These are phyloP conservation scores for Aegotheles bennettii DNA, from an alignment of 2,113 vertebrate species.

Conservation along the genomic window DNA sequence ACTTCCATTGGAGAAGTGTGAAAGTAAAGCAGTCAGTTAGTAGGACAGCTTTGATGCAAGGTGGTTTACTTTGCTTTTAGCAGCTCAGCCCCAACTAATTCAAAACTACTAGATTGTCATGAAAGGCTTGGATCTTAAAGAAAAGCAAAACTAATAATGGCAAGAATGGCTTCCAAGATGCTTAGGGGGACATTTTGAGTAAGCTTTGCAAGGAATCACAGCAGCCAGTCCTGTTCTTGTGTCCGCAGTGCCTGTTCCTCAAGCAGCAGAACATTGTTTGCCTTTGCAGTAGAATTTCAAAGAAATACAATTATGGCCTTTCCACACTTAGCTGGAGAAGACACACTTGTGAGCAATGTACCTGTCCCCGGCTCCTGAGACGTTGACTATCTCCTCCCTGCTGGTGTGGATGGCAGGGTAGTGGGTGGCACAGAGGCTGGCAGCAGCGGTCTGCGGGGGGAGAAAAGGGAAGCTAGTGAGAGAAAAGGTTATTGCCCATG, in stretches of 20 bases:
- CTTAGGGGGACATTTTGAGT: not conserved
- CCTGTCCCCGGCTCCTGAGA: slow-evolving; percentile 92
- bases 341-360: slow-evolving; percentile 9
- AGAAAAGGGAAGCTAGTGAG: not conserved
- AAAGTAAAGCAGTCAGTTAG: not conserved
- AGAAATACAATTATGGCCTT: not conserved
- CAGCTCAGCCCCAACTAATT: not conserved
- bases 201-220: not conserved
- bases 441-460: slow-evolving; percentile 52
- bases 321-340: not conserved
- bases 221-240: not conserved
- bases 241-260: not conserved
- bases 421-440: slow-evolving; percentile 76
- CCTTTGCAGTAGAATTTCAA: not conserved
- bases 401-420: slow-evolving; percentile 76
- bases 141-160: not conserved
- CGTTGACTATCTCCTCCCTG: slow-evolving; percentile 77
- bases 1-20: not conserved
- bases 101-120: not conserved
- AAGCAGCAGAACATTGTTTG: not conserved
- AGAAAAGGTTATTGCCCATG: not conserved
- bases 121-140: not conserved
- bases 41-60: slow-evolving; percentile 3
- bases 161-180: not conserved
- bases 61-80: slow-evolving; percentile 13